Conservation (phyloP, 2,797 vertebrate species). For the Dallia pectoralis region DNA sequence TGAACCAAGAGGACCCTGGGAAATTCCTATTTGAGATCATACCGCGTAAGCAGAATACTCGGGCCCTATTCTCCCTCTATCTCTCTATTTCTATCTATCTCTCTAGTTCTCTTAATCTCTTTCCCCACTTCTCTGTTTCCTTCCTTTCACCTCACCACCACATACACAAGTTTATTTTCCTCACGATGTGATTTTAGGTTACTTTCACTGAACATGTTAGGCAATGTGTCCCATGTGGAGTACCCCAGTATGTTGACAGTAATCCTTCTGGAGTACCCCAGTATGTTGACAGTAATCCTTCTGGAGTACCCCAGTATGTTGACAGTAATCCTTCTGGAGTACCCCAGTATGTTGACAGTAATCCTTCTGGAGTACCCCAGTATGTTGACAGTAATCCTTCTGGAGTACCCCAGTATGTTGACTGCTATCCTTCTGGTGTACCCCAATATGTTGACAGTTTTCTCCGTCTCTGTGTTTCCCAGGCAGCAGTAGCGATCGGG, state of each 20-base stretch:
- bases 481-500: constrained; percentile 76
- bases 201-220: no score
- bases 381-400: no score
- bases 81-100: background rate
- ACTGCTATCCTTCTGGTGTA: background rate
- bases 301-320: no score
- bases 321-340: no score
- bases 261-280: no score
- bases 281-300: no score
- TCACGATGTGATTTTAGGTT: no score
- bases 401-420: no score
- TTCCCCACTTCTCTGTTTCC: background rate
- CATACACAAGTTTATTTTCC: background rate
- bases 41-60: constrained; percentile 74
- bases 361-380: no score
- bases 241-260: no score
- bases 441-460: background rate
- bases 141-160: background rate
- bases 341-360: no score
- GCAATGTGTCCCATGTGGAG: no score
- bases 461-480: constrained; percentile 8
- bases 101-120: background rate
- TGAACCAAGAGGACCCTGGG: constrained; percentile 82
- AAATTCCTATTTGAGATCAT: constrained; percentile 92
- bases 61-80: background rate